Percentiles rank a stretch among this genome's conserved stretches.
Conservation (phyloP, 1,140 invertebrate genomes). For the Sycobia sp. region DNA sequence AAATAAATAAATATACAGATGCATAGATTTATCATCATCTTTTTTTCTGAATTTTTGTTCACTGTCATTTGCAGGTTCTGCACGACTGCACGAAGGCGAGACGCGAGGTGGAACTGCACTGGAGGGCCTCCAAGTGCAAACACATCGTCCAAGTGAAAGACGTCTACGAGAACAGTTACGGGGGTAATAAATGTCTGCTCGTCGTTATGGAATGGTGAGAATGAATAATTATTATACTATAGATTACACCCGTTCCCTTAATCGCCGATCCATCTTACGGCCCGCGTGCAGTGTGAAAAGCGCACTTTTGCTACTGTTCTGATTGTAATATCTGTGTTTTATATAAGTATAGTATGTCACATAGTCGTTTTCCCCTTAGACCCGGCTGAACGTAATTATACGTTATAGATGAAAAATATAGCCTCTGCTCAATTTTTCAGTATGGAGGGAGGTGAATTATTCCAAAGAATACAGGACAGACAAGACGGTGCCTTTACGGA, state of each 20-base stretch:
- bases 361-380: no score
- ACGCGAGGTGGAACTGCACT: slow-evolving; percentile 95
- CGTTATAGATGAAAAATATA: no score
- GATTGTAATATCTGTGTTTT: not conserved
- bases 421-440: slow-evolving; percentile 67
- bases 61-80: slow-evolving; percentile 73
- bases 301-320: no score
- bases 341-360: no score
- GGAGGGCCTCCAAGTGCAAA: slow-evolving; percentile 85
- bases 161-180: slow-evolving; percentile 95
- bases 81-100: slow-evolving; percentile 90
- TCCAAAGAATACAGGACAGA: slow-evolving; percentile 94
- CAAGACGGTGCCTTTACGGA: slow-evolving; percentile 94
- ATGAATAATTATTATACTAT: slow-evolving; percentile 8
- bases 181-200: slow-evolving; percentile 86
- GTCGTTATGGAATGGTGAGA: slow-evolving; percentile 97
- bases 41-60: no score
- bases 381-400: no score
- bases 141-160: slow-evolving; percentile 91
- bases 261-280: not conserved
- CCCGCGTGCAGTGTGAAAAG: not conserved
- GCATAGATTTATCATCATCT: no score
- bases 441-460: slow-evolving; percentile 96
- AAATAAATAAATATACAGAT: no score
- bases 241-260: not conserved